Evolutionary conservation across 1,140 invertebrate species (phyloP), one percentile per base, ranked within the genome.

Genomic region (Lasioglossum baleicum): DNA sequence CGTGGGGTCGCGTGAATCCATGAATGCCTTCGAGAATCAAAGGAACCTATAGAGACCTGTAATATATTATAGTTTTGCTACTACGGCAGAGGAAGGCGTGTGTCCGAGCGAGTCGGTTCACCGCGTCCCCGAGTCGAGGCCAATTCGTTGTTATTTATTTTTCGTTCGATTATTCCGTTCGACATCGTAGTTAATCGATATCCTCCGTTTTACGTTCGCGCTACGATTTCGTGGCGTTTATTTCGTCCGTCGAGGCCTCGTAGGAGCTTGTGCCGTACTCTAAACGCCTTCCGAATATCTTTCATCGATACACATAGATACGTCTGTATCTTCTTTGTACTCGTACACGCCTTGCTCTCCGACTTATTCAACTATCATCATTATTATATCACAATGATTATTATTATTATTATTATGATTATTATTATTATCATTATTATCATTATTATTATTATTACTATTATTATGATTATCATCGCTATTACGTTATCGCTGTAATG

Each of bases 291-390:
- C 15, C 51, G 15, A 20, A 6, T 15, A 20, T 20, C 51, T 15
- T 15, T 15, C 51, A 15, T 53, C 17, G 15, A 6, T 48, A 48
- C 7, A 48, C 7, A 48, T 48, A 48, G 35, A 35, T 48, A 7
- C 8, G 44, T 48, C 7, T 48, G 13, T 68, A n/a, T 75, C 48
- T 48, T 35, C 53, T 35, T 51, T 26, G 53, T 51, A 71, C 60
- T 65, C 61, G 80, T 40, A 66, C 74, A 65, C 72, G 77, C 60
- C 58, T 60, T 81, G 60, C 31, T 81, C 69, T 56, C 70, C 64
- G 64, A 83, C 60, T 81, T 86, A 88, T 88, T 88, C 75, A 74
- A 88, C 85, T 83, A 76, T 86, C 75, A 86, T 77, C 67, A 51
- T 77, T 67, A 71, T 51, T 48, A 26, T 68, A 77, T 69, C 22